Evolutionary conservation across 2,113 vertebrate species (phyloP).

Genomic region (Heliornis fulica): DNA sequence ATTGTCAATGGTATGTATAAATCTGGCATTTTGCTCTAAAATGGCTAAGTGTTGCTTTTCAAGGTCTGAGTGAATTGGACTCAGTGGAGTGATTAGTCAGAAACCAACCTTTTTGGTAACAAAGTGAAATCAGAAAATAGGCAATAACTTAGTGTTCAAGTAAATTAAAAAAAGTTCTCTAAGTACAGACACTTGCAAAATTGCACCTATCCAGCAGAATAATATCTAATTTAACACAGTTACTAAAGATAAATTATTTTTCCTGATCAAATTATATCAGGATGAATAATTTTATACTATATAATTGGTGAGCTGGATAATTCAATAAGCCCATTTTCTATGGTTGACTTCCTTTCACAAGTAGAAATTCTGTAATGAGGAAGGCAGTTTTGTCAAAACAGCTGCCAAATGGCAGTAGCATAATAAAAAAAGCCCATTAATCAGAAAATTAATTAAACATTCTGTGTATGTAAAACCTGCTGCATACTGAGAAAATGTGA

Average conservation of each 20-base stretch:
- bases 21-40: conserved; percentile 58
- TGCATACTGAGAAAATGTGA: conserved; percentile 57
- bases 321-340: conserved; percentile 78
- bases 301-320: conserved; percentile 81
- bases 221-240: conserved; percentile 77
- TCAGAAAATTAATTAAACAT: conserved; percentile 78
- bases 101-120: conserved; percentile 68
- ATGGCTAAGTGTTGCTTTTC: conserved; percentile 53
- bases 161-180: conserved; percentile 62
- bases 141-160: conserved; percentile 64
- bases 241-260: conserved; percentile 80
- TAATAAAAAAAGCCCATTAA: conserved; percentile 70
- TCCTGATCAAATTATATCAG: conserved; percentile 79
- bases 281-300: conserved; percentile 81
- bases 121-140: conserved; percentile 62
- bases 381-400: conserved; percentile 77
- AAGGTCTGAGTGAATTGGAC: conserved; percentile 49
- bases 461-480: conserved; percentile 60
- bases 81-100: conserved; percentile 67
- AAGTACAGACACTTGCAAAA: conserved; percentile 67
- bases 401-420: conserved; percentile 71
- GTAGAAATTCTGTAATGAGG: conserved; percentile 72
- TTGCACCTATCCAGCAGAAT: conserved; percentile 64
- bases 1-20: conserved; percentile 19
- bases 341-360: conserved; percentile 76